A percentile compares a stretch with the other conserved stretches of the same genome.
Conservation (phyloP, 2,113 vertebrate species). For the Emydocephalus ijimae region DNA sequence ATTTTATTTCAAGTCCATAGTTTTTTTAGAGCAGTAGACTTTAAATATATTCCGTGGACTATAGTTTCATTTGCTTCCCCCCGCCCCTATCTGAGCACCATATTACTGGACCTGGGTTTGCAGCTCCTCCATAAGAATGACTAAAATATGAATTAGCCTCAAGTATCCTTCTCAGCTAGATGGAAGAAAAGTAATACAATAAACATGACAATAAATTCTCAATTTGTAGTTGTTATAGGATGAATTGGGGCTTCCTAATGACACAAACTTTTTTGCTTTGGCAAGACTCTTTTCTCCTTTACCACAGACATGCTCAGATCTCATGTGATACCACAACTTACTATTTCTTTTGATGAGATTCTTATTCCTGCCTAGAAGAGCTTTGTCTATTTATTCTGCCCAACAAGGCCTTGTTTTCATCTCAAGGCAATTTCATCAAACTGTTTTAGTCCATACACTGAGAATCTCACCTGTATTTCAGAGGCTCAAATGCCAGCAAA, state of each 20-base stretch:
- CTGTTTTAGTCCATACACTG: slow-evolving; percentile 39
- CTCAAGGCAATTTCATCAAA: slow-evolving; percentile 47
- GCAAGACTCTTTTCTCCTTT: neutral
- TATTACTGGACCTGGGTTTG: neutral
- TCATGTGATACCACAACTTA: neutral
- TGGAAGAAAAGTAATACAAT: neutral
- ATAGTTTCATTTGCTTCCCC: neutral
- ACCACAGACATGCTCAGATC: neutral
- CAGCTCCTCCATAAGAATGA: neutral
- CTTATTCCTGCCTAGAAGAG: neutral
- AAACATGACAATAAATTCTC: neutral
- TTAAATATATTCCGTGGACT: neutral
- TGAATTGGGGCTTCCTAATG: neutral
- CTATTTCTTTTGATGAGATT: neutral
- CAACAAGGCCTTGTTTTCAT: slow-evolving; percentile 50
- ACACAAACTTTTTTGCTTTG: neutral
- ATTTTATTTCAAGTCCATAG: neutral
- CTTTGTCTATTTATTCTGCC: slow-evolving; percentile 12
- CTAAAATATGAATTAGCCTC: neutral
- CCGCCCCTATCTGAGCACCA: neutral
- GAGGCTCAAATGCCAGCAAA: slow-evolving; percentile 53
- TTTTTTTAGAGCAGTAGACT: neutral
- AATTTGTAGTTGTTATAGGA: neutral
- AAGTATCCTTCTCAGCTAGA: neutral
- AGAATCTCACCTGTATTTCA: slow-evolving; percentile 51